Percentiles rank a stretch among this genome's conserved stretches.
These are phyloP conservation scores for Ceratina japonica DNA, from an alignment of 1,140 invertebrate species.

Conservation along the genomic window DNA sequence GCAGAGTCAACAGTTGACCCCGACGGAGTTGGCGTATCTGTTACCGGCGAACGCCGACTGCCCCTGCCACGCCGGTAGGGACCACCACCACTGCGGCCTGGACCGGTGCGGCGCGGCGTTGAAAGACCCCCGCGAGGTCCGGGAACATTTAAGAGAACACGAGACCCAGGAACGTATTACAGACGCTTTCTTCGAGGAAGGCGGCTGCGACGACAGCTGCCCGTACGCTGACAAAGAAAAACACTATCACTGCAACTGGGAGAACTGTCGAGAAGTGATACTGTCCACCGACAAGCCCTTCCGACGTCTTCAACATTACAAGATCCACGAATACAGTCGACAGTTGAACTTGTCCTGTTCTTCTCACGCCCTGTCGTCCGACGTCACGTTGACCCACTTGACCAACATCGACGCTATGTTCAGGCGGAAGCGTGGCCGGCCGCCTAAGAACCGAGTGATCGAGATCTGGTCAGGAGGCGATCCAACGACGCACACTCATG, in stretches of 20 bases:
- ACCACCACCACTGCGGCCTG: slow-evolving; percentile 76
- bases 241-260: slow-evolving; percentile 94
- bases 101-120: slow-evolving; percentile 74
- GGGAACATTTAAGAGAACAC: slow-evolving; percentile 92
- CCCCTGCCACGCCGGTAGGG: slow-evolving; percentile 69
- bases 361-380: slow-evolving; percentile 81
- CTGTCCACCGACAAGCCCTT: slow-evolving; percentile 91
- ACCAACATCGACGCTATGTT: slow-evolving; percentile 93
- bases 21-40: slow-evolving; percentile 60
- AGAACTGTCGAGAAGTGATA: slow-evolving; percentile 92
- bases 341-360: slow-evolving; percentile 74
- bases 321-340: slow-evolving; percentile 87
- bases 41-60: slow-evolving; percentile 70
- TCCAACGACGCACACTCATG: slow-evolving; percentile 80
- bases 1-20: slow-evolving; percentile 49
- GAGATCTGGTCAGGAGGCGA: slow-evolving; percentile 91
- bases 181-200: slow-evolving; percentile 88
- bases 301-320: slow-evolving; percentile 92
- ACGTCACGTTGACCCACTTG: slow-evolving; percentile 83
- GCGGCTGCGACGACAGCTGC: slow-evolving; percentile 85
- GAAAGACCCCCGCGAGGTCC: slow-evolving; percentile 81
- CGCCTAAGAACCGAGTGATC: slow-evolving; percentile 94
- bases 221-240: slow-evolving; percentile 88
- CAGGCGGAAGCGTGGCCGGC: slow-evolving; percentile 92
- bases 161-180: slow-evolving; percentile 92